These are phyloP conservation scores for Cerastoderma edule DNA, from an alignment of 2,888 invertebrate genomes.

Conservation along the genomic window DNA sequence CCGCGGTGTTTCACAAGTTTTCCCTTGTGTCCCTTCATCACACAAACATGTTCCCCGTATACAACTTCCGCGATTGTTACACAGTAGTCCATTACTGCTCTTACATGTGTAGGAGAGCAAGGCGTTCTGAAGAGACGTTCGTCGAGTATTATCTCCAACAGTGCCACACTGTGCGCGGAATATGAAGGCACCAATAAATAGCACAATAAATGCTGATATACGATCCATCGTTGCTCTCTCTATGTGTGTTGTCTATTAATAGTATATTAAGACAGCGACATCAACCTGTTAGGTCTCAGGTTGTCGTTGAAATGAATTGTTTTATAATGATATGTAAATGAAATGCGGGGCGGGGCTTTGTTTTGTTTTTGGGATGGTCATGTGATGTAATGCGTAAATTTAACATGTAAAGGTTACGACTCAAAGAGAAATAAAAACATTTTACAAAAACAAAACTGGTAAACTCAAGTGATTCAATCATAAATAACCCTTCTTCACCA, in stretches of 20 bases:
- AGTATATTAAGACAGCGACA: too few relatives aligned
- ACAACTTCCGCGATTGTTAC: conserved; percentile 40
- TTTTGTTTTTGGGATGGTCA: conserved; percentile 7
- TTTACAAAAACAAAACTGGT: too few relatives aligned
- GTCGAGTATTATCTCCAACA: background rate
- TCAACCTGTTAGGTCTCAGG: too few relatives aligned
- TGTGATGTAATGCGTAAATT: background rate
- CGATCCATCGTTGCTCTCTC: too few relatives aligned
- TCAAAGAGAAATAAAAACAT: too few relatives aligned
- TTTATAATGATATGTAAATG: conserved; percentile 17
- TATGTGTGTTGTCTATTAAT: too few relatives aligned
- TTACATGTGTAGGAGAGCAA: conserved; percentile 39
- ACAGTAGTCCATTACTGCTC: conserved; percentile 28
- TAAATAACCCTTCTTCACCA: too few relatives aligned
- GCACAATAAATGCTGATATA: too few relatives aligned
- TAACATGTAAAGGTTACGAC: too few relatives aligned
- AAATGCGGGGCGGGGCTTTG: conserved; percentile 3
- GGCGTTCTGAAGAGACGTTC: conserved; percentile 24
- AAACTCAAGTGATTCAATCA: too few relatives aligned
- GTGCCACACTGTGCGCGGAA: background rate
- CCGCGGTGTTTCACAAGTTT: background rate
- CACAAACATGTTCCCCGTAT: conserved; percentile 25
- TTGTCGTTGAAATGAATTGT: conserved; percentile 11
- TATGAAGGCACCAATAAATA: too few relatives aligned
- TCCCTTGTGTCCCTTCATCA: background rate